Conservation (phyloP, 2,797 vertebrate species). For the Microcaecilia unicolor region DNA sequence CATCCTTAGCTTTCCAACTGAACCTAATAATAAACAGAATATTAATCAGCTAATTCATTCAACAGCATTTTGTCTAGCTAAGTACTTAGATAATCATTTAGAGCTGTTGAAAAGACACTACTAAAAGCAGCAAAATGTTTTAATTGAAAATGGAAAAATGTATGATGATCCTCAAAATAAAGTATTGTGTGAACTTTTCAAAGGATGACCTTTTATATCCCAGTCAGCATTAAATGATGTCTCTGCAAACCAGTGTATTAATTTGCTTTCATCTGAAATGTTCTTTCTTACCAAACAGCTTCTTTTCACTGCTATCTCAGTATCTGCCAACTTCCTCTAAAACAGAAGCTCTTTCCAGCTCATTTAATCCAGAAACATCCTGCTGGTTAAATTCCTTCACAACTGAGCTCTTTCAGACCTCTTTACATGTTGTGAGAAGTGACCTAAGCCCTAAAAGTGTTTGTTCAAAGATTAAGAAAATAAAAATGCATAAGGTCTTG, state of each 20-base stretch:
- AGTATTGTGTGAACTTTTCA: fast-evolving
- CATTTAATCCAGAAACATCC: constrained; percentile 15
- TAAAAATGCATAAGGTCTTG: too few relatives aligned
- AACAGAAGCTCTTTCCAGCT: constrained; percentile 25
- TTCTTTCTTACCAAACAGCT: constrained; percentile 9
- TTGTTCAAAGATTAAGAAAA: too few relatives aligned
- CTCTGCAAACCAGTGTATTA: background rate
- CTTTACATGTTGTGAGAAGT: background rate
- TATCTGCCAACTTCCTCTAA: constrained; percentile 10
- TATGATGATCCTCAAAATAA: too few relatives aligned
- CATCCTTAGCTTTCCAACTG: too few relatives aligned
- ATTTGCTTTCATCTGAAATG: constrained; percentile 7
- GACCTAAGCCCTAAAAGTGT: background rate
- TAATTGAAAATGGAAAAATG: too few relatives aligned
- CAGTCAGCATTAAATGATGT: background rate
- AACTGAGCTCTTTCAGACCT: background rate
- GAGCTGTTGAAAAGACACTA: too few relatives aligned
- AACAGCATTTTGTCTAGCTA: too few relatives aligned
- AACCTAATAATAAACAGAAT: too few relatives aligned
- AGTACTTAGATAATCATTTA: too few relatives aligned
- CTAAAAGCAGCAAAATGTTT: too few relatives aligned
- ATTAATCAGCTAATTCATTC: too few relatives aligned
- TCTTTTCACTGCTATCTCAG: constrained; percentile 15
- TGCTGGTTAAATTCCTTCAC: constrained; percentile 13
- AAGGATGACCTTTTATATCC: background rate